phyloP scores from a whole-genome alignment of 2,888 invertebrate species.

The Pammene fasciana region DNA sequence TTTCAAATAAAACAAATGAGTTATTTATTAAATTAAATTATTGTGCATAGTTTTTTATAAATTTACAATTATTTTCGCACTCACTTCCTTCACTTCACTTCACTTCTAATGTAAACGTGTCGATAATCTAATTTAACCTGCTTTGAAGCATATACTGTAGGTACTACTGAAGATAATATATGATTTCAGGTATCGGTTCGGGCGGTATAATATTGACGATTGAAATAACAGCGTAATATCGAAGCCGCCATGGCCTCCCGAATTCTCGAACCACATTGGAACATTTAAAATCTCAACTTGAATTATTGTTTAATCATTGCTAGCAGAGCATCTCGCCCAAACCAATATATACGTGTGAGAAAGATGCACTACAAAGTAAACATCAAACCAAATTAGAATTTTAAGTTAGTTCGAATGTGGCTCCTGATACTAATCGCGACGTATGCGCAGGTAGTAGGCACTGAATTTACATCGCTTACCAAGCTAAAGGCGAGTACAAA shows the following conservation, averaged over 20 bases:
- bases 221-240: conserved; percentile 72
- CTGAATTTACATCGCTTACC: conserved; percentile 1
- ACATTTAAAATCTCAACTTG: too few species aligned
- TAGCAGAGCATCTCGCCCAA: too few species aligned
- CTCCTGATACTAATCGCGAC: conserved; percentile 56
- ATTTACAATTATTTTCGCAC: too few species aligned
- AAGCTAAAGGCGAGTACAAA: neutral
- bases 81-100: too few species aligned
- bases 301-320: too few species aligned
- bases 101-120: too few species aligned
- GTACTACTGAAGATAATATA: conserved; percentile 1
- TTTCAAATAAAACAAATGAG: too few species aligned
- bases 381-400: neutral
- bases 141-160: neutral
- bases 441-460: conserved; percentile 56
- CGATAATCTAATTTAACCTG: neutral
- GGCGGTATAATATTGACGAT: conserved; percentile 69
- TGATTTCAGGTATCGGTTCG: conserved; percentile 28
- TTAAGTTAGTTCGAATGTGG: neutral
- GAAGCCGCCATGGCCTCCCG: conserved; percentile 59
- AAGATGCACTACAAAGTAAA: neutral
- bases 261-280: conserved; percentile 7
- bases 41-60: too few species aligned
- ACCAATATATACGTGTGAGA: too few species aligned
- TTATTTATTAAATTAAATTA: too few species aligned